Conservation (phyloP, 2,797 vertebrate genomes). For the Mus caroli region DNA sequence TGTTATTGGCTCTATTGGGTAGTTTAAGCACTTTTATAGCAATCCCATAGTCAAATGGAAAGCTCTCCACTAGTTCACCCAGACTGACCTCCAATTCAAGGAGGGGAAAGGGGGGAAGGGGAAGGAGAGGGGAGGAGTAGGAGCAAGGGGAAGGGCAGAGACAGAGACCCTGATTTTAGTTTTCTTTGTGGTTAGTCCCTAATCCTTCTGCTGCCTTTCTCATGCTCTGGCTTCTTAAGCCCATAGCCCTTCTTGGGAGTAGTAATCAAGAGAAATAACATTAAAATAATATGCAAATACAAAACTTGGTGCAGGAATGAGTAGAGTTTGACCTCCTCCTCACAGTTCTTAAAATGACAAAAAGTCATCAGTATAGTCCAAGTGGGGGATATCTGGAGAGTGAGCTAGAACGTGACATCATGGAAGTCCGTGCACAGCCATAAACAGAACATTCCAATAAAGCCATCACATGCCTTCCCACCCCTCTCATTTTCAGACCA, state of each 20-base stretch:
- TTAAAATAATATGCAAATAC: not conserved
- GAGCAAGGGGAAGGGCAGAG: not conserved
- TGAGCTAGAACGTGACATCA: not conserved
- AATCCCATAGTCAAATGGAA: not conserved
- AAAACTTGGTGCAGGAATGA: slow-evolving; percentile 29
- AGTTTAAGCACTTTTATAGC: not conserved
- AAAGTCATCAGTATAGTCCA: not conserved
- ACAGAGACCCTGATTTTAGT: not conserved
- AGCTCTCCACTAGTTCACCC: not conserved
- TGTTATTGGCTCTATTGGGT: slow-evolving; percentile 31
- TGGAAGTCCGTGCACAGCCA: not conserved
- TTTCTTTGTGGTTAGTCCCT: not conserved
- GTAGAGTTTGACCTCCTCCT: not conserved
- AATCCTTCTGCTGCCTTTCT: not conserved
- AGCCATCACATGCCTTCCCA: not conserved
- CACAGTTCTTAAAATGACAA: slow-evolving; percentile 5
- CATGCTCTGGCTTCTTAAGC: not conserved
- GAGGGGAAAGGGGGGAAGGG: too few relatives aligned
- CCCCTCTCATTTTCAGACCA: not conserved
- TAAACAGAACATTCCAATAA: not conserved
- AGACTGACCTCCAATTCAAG: not conserved
- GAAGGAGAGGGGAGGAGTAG: accelerated
- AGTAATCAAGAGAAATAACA: not conserved
- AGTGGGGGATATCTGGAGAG: not conserved
- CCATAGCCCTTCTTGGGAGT: not conserved